Base-by-base conservation (phyloP, 2,113 vertebrate species). In the Scolopax mira region DNA sequence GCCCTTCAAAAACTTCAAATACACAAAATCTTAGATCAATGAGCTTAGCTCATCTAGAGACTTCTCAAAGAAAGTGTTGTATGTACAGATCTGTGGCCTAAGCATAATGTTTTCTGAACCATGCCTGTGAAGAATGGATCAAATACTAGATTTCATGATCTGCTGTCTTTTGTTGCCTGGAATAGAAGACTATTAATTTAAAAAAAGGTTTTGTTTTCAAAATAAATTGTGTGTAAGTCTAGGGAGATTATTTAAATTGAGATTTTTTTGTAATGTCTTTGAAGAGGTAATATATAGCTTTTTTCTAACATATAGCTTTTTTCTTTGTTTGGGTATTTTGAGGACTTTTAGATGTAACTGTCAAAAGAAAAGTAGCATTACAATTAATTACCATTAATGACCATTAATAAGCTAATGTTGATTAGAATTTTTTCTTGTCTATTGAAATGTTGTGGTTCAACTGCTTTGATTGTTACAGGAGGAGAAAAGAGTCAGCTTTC, bases 1-100 rank as follows among this genome's bases (percentile, higher is more conserved):
- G 91, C 70, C 96, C 96, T 98, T 98, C 95, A 98, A 71, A 93
- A 96, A 79, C 42, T 91, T 92, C 73, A 93, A n/a, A 96, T 96
- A 89, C 90, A 95, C 90, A 85, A 94, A 94, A 96, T 93, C n/a
- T 35, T 70, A 91, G 91, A 96, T 98, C 90, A 90, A 86, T 96
- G 86, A 77, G 61, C 23, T 91, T 88, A 72, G 61, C 75, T 97
- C 51, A 82, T 94, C 52, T 71, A 79, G 67, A 95, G 84, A 88
- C 58, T 96, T 97, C 83, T 91, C 61, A 96, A 85, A 91, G 49
- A 90, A 86, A 90, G 31, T 33, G 37, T 41, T 88, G 4, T 78
- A 9, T 27, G 22, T 86, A 78, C 8, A 4, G 46, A 69, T 87
- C 52, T 85, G 12, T 89, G 92, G 78, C 37, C 31, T 77, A 89